These are phyloP conservation scores for Turritopsis rubra DNA, from an alignment of 30 jellyfish, hydroid and myxozoan genomes.

Conservation along the genomic window DNA sequence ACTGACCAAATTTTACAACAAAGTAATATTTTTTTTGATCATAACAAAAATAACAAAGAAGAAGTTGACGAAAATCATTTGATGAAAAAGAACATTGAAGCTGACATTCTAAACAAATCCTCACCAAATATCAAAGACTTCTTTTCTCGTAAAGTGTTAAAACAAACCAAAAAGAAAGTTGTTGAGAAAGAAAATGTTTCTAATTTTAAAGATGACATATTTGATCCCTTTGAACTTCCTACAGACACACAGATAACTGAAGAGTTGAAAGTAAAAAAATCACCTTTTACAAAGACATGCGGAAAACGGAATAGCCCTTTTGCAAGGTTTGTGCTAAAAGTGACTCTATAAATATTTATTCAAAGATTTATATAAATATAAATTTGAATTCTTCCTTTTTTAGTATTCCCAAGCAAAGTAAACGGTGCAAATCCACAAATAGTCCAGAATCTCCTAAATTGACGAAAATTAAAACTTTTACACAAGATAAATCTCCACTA, in stretches of 20 bases:
- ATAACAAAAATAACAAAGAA: neutral
- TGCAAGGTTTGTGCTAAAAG: neutral
- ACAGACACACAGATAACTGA: neutral
- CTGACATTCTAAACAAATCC: neutral
- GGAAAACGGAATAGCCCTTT: slow-evolving; percentile 6
- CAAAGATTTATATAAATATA: neutral
- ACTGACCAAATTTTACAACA: neutral
- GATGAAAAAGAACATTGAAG: neutral
- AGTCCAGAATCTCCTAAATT: neutral
- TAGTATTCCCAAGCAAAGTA: neutral
- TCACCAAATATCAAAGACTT: neutral
- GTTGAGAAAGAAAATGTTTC: neutral
- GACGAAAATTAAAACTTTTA: neutral
- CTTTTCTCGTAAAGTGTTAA: neutral
- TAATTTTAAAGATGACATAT: neutral
- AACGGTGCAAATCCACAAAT: neutral
- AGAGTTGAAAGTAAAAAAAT: neutral
- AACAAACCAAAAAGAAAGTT: neutral
- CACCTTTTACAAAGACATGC: neutral
- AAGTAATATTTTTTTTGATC: neutral
- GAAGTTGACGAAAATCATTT: neutral
- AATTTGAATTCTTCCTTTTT: neutral
- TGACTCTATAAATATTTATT: neutral
- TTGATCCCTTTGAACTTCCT: neutral
- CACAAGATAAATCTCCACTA: neutral